Evolutionary conservation across 2,888 invertebrate genomes (phyloP), one percentile per base, ranked within the genome.

Genomic region (Ophion obscuratus): DNA sequence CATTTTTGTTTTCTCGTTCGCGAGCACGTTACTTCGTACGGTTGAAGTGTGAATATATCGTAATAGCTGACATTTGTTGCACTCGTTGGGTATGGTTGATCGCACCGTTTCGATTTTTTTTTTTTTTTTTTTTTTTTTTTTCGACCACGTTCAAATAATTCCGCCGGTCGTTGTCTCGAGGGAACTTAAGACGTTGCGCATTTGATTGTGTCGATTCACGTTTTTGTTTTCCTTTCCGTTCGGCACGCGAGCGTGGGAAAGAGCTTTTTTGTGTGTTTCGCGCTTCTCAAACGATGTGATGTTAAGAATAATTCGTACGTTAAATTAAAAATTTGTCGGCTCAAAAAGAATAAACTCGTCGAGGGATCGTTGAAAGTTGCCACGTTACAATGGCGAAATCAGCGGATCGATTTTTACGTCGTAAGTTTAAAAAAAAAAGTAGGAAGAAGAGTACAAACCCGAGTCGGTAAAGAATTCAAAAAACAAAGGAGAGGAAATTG

Each of bases 401-500:
- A 62, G 17, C 78, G 44, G 57, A 40, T 78, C 70, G 57, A 64
- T 71, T 36, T 64, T 71, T 64, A 71, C 31, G 20, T 40, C 11
- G 71, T 64, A 57, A 71, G 44, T 24, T 24, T 2, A 80, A 40
- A 53, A 67, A 14, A 66, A 70, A 20, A 40, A 59, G 36, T 20
- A 75, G 71, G 66, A 47, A 78, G 36, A 68, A 78, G 77, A 88
- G 86, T 88, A 88, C 87, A 88, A 88, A 88, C 68, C 77, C 78
- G 81, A 83, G 70, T 84, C 77, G 80, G 78, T 81, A 7, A 80
- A 80, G 7, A 40, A 40, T 40, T 7, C 1, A 40, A 40, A 40
- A 40, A 7, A 40, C 3, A 40, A 40, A 6, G 1, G 9, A 6
- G 36, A 40, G 36, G 73, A 66, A 67, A 61, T 11, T 62, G 24